Evolutionary conservation across 2,888 invertebrate species (phyloP).

Genomic region (Erebia aethiops): DNA sequence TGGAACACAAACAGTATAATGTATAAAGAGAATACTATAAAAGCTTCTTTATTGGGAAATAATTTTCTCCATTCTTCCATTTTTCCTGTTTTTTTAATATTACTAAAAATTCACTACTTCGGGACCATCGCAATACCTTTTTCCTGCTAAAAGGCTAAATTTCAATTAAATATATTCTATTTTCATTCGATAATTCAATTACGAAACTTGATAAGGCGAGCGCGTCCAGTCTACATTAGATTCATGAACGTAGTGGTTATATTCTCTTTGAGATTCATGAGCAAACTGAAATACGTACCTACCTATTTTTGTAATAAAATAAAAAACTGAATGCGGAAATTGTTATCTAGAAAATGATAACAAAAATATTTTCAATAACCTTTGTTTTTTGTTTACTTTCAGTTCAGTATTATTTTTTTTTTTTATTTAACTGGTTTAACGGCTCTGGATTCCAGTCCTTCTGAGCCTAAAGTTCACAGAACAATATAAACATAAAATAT

Average conservation of each 20-base stretch:
- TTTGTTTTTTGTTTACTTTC: no score
- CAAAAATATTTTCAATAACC: no score
- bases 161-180: background rate
- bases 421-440: no score
- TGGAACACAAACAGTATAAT: constrained; percentile 95
- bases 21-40: constrained; percentile 91
- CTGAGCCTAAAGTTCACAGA: no score
- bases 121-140: background rate
- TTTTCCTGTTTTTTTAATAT: constrained; percentile 41
- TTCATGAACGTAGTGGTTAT: no score
- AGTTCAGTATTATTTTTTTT: no score
- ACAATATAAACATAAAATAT: no score
- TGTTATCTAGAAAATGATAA: background rate
- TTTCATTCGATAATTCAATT: background rate
- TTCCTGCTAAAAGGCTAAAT: background rate
- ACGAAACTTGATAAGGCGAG: background rate
- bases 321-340: background rate
- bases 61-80: constrained; percentile 85
- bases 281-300: background rate
- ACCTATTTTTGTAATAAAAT: background rate
- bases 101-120: background rate
- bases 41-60: constrained; percentile 92
- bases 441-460: no score
- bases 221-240: background rate
- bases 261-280: no score